A percentile compares a stretch with the other conserved stretches of the same genome.
Conservation (phyloP, 2,113 vertebrate genomes). For the Elaphurus davidianus region DNA sequence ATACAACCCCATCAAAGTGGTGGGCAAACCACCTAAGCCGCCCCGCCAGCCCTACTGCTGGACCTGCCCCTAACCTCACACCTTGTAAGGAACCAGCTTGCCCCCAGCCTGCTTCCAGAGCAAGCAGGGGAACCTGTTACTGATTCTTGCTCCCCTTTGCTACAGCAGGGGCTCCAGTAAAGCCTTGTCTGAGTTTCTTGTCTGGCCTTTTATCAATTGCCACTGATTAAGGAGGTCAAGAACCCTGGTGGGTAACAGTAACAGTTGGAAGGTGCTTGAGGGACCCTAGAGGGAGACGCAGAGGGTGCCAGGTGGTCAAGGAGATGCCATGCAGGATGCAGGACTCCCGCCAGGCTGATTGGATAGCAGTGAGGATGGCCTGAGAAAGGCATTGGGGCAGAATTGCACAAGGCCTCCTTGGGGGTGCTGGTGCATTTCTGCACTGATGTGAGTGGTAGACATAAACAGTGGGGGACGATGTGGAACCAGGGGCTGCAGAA, state of each 20-base stretch:
- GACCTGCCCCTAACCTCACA: neutral
- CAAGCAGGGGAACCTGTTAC: neutral
- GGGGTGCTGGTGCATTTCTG: neutral
- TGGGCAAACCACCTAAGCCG: neutral
- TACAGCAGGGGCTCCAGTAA: neutral
- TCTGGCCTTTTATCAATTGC: neutral
- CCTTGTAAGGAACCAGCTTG: neutral
- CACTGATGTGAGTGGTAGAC: too few species aligned
- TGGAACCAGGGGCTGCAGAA: neutral
- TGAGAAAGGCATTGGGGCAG: neutral
- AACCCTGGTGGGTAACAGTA: neutral
- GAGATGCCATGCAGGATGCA: fast-evolving
- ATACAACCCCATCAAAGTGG: neutral
- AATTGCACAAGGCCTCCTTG: fast-evolving
- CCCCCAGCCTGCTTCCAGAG: neutral
- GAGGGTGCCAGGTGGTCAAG: fast-evolving
- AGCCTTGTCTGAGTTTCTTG: neutral
- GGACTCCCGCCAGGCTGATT: neutral
- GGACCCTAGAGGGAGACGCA: neutral
- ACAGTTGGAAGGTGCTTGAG: neutral
- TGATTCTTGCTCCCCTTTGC: neutral
- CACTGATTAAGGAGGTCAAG: neutral
- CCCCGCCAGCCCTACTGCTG: too few species aligned
- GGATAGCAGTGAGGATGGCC: neutral
- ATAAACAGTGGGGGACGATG: neutral